Evolutionary conservation across 1,140 invertebrate genomes (phyloP).

Genomic region (Melanaphis sacchari): DNA sequence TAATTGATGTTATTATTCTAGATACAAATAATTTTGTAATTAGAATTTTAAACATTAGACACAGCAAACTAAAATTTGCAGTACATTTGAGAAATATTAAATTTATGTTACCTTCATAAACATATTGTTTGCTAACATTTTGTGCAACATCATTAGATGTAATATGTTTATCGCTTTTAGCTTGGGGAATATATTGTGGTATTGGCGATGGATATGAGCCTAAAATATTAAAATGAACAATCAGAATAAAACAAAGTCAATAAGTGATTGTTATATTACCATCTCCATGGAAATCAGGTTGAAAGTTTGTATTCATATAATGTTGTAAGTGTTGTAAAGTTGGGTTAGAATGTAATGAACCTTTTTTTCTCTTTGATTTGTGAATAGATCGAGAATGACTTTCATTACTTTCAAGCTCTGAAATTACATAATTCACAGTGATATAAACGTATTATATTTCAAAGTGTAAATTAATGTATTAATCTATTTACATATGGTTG

Average conservation of each 20-base stretch:
- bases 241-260: neutral
- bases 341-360: conserved; percentile 1
- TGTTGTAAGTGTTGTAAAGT: conserved; percentile 1
- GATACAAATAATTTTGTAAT: neutral
- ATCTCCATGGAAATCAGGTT: conserved; percentile 55
- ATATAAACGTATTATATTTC: neutral
- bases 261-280: neutral
- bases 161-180: neutral
- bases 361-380: conserved; percentile 48
- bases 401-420: conserved; percentile 46
- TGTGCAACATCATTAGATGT: conserved; percentile 1
- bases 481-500: neutral
- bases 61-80: neutral
- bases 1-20: neutral
- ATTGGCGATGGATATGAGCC: conserved; percentile 50
- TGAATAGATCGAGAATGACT: neutral
- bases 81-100: neutral
- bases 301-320: conserved; percentile 49
- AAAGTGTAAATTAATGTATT: neutral
- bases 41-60: neutral
- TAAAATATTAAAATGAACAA: neutral
- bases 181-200: conserved; percentile 39
- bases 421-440: neutral
- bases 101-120: conserved; percentile 47
- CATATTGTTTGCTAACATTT: conserved; percentile 46